A percentile compares a stretch with the other conserved stretches of the same genome.
Conservation (phyloP, 2,888 invertebrate genomes). For the Volucella zonaria region DNA sequence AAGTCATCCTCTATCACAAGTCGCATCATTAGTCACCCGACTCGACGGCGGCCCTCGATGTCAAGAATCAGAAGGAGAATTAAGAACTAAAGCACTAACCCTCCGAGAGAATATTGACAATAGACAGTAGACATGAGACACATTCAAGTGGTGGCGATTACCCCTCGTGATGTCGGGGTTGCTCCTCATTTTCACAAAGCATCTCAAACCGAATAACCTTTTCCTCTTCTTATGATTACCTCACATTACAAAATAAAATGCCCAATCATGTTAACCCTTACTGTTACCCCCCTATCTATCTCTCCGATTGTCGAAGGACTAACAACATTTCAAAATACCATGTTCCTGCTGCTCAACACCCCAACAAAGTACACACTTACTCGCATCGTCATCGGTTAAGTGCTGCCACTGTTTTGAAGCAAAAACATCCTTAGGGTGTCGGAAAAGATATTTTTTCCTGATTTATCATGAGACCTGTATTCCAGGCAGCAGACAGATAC, state of each 20-base stretch:
- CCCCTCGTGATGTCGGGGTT: conserved; percentile 14
- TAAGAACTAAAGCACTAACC: conserved; percentile 31
- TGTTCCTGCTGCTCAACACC: conserved; percentile 40
- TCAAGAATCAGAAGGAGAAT: conserved; percentile 16
- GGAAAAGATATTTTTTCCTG: conserved; percentile 24
- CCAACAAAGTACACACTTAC: conserved; percentile 47
- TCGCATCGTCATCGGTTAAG: conserved; percentile 48
- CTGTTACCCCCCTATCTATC: background rate
- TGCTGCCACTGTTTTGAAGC: conserved; percentile 58
- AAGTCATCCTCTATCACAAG: conserved; percentile 25
- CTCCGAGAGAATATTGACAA: conserved; percentile 33
- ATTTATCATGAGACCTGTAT: conserved; percentile 55
- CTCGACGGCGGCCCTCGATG: conserved; percentile 42
- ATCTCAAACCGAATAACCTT: conserved; percentile 51
- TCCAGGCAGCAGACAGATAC: conserved; percentile 39
- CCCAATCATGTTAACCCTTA: conserved; percentile 32
- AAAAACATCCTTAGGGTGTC: conserved; percentile 47
- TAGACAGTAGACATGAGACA: conserved; percentile 37
- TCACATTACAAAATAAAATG: conserved; percentile 41
- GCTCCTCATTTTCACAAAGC: conserved; percentile 14
- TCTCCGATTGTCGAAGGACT: conserved; percentile 30
- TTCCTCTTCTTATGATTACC: conserved; percentile 15
- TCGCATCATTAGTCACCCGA: conserved; percentile 61
- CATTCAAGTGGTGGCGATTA: conserved; percentile 42
- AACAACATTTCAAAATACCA: conserved; percentile 45